A percentile compares a stretch with the other conserved stretches of the same genome.
Conservation (phyloP, 2,797 vertebrate genomes). For the Petrocephalus sullivani region DNA sequence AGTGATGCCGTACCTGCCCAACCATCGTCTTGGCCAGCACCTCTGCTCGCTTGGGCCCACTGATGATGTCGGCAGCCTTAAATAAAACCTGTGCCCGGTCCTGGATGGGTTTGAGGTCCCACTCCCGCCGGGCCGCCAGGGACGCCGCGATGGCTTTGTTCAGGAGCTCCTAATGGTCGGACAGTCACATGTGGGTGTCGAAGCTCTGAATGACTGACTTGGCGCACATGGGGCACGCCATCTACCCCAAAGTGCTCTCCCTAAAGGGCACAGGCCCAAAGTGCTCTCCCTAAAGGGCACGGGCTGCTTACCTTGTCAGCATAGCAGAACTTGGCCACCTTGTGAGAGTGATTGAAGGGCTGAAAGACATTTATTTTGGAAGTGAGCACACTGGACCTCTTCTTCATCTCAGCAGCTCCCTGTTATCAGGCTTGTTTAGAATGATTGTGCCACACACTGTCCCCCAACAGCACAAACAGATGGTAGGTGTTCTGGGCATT, state of each 20-base stretch:
- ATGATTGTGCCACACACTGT: not conserved
- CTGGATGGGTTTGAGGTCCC: constrained; percentile 81
- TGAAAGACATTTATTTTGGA: constrained; percentile 42
- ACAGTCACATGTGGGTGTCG: not conserved
- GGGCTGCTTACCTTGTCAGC: constrained; percentile 78
- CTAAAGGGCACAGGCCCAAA: not conserved
- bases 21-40: constrained; percentile 93
- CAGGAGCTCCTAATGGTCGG: constrained; percentile 69
- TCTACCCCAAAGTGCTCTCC: not conserved
- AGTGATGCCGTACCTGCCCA: constrained; percentile 70
- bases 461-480: not conserved
- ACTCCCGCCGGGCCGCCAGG: constrained; percentile 74
- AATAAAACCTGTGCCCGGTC: constrained; percentile 85
- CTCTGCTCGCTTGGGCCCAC: constrained; percentile 75
- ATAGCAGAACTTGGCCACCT: constrained; percentile 89
- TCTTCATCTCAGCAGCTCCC: no score
- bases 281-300: not conserved
- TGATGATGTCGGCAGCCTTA: constrained; percentile 81
- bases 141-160: constrained; percentile 80
- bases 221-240: not conserved
- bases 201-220: not conserved
- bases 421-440: not conserved
- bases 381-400: not conserved
- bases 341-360: constrained; percentile 87
- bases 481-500: not conserved